Evolutionary conservation across 2,113 vertebrate genomes (phyloP).

Genomic region (Sapayoa aenigma): DNA sequence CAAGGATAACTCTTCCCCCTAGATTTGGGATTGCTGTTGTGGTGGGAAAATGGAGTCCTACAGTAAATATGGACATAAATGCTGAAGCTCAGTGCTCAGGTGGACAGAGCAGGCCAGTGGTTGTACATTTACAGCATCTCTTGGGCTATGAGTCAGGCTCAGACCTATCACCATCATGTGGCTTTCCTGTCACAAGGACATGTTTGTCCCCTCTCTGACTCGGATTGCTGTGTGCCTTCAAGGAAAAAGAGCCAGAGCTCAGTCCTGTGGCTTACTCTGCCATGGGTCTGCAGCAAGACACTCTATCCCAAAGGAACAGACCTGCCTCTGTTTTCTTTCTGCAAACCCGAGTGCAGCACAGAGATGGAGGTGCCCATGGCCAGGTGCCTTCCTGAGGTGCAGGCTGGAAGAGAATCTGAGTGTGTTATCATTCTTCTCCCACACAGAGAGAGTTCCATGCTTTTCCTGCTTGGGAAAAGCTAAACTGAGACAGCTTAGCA

Average conservation of each 20-base stretch:
- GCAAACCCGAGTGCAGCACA: background rate
- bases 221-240: rapidly evolving
- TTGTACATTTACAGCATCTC: background rate
- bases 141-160: background rate
- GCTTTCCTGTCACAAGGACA: background rate
- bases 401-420: background rate
- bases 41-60: background rate
- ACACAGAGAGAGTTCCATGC: rapidly evolving
- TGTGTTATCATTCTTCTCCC: background rate
- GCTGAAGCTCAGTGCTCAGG: background rate
- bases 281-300: background rate
- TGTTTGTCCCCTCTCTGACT: background rate
- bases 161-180: background rate
- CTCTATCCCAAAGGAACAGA: background rate
- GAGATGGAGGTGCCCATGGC: background rate
- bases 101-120: background rate
- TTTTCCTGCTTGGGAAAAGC: background rate
- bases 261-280: background rate
- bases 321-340: background rate
- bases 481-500: background rate
- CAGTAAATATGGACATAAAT: background rate
- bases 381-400: background rate
- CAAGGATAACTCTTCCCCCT: background rate
- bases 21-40: background rate
- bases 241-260: background rate